Evolutionary conservation across 2,113 vertebrate species (phyloP), one percentile per base, ranked within the genome.

Genomic region (Ochotona curzoniae): DNA sequence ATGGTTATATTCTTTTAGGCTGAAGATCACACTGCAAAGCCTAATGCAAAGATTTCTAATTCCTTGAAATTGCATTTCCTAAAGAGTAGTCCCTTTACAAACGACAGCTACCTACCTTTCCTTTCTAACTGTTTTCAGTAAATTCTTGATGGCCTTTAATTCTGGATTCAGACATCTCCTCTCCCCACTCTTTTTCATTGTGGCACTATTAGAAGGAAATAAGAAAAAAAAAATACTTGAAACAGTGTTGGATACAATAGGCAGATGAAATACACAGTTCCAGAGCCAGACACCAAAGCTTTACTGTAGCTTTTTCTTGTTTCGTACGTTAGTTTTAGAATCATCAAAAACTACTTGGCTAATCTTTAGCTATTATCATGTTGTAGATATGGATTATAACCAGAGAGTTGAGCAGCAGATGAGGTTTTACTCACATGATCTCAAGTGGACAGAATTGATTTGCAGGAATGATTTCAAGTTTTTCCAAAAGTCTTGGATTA

Each of bases 381-480:
- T 78, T 86, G 61, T 78, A 21, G 67, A 47, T 70, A 44, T 44
- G 38, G 21, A 35, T 93, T 94, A 91, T 66, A 63, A 60, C 18
- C 23, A 71, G 35, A 35, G 82, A 93, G 9, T 28, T 71, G 30
- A 89, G 26, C 26, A 69, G 64, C 73, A 89, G 30, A 38, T 86
- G 26, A 32, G n/a, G 35, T 92, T 95, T 84, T 87, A 97, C 97
- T 97, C 64, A 97, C 97, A 97, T 97, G 82, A 97, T 96, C 89
- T 97, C 97, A 71, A 94, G 76, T 93, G 89, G 64, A 61, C 97
- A 97, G 69, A 64, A 93, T 18, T 21, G 49, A 87, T 89, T 96
- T 88, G 74, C 51, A 88, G 96, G 96, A 93, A 97, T 96, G 70
- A 97, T 35, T 85, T 97, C 97, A 94, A 97, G 89, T 94, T 96